Evolutionary conservation across 2,113 vertebrate species (phyloP), one percentile per base, ranked within the genome.

Genomic region (Scolopax mira): DNA sequence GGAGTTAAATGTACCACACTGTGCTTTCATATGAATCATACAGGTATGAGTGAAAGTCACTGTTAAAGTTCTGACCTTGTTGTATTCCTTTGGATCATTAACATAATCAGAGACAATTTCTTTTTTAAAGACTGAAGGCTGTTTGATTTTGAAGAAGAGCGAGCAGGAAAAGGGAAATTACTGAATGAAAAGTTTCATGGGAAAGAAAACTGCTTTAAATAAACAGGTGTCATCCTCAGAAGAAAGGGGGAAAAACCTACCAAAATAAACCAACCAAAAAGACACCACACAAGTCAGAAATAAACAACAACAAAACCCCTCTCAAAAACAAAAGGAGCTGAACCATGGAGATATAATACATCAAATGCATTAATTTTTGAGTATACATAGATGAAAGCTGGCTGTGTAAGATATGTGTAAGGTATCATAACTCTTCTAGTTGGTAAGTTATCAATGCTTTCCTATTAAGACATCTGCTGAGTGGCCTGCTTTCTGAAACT

Each of bases 101-200:
- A n/a, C 3, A 39, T 57, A 44, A 18, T 3, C 5, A 7, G 52
- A 73, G 6, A 41, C 35, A 1, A 24, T 72, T 72, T 72, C 10
- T 35, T 66, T 37, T 42, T 60, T 83, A 88, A 35, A 69, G 7
- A 31, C 7, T n/a, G 13, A 55, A 86, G 9, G 3, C 2, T 42
- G 1, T 33, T 69, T 42, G 13, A 10, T 79, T 75, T 25, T 28
- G 18, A 72, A 88, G 23, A 46, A 72, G 19, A 51, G 48, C 2
- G 8, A 4, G 28, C 14, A 1, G 24, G 9, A 46, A n/a, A 77
- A 67, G 5, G 3, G 12, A 84, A 13, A 78, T 42, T 64, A 39
- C 60, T 60, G 4, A 1, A 67, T 3, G 0, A 57, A 78, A 65
- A 52, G 0, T 39, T 58, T 70, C 7, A 31, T 7, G 7, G 11